These are phyloP conservation scores for Zaprionus inermis DNA, from an alignment of 1,140 invertebrate species.

Conservation along the genomic window DNA sequence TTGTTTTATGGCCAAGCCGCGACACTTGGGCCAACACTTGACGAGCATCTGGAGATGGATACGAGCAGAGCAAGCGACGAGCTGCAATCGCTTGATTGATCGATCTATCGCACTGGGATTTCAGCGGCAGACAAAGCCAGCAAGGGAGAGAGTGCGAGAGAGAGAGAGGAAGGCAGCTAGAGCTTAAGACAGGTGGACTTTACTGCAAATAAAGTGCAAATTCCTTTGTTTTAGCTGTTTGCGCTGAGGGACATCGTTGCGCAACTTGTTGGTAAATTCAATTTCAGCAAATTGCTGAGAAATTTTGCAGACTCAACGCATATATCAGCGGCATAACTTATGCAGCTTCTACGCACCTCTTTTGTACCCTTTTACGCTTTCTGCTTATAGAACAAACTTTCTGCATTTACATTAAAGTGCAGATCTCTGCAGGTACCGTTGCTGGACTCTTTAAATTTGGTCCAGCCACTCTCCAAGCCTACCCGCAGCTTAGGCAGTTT, in stretches of 20 bases:
- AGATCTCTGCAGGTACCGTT: no score
- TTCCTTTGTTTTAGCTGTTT: not conserved
- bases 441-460: no score
- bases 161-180: not conserved
- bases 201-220: not conserved
- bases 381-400: no score
- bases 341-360: no score
- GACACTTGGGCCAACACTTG: conserved; percentile 26
- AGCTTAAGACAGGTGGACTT: not conserved
- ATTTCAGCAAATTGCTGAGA: no score
- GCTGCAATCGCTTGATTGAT: conserved; percentile 41
- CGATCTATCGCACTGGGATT: conserved; percentile 23
- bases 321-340: no score
- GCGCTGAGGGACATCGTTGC: not conserved
- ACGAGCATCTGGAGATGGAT: conserved; percentile 28
- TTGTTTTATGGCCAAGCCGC: conserved; percentile 41
- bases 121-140: conserved; percentile 7
- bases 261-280: not conserved
- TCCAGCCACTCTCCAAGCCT: no score
- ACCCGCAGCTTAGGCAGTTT: not conserved
- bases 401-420: no score
- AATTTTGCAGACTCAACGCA: no score
- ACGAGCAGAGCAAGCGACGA: not conserved
- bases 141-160: not conserved
- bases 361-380: no score